A percentile compares a stretch with the other conserved stretches of the same genome.
Evolutionary conservation across 2,888 invertebrate species (phyloP).

Genomic region (Noctua janthina): DNA sequence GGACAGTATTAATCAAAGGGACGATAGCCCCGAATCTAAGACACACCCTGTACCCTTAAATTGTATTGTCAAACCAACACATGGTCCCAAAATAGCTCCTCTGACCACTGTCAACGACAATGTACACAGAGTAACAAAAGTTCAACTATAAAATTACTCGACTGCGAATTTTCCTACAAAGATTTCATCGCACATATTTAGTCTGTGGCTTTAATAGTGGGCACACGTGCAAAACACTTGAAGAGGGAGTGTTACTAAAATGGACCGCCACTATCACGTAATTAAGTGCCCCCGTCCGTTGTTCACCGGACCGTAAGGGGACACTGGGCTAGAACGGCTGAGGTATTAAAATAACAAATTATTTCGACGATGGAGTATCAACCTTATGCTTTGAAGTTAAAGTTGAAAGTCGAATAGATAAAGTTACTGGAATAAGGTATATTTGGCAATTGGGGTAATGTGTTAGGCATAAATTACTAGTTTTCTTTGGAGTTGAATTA

Average conservation of each 20-base stretch:
- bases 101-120: slow-evolving; percentile 40
- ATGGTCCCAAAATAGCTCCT: slow-evolving; percentile 71
- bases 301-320: slow-evolving; percentile 85
- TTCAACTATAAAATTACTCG: neutral
- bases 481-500: slow-evolving; percentile 86
- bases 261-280: slow-evolving; percentile 88
- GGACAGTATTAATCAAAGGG: slow-evolving; percentile 83
- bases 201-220: slow-evolving; percentile 65
- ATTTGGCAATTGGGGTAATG: slow-evolving; percentile 86
- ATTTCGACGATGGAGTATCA: slow-evolving; percentile 57
- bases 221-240: slow-evolving; percentile 73
- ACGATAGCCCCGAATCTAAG: slow-evolving; percentile 81
- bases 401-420: slow-evolving; percentile 52
- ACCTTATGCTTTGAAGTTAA: slow-evolving; percentile 60
- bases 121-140: slow-evolving; percentile 46
- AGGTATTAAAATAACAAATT: slow-evolving; percentile 80
- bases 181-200: slow-evolving; percentile 41
- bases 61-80: slow-evolving; percentile 85
- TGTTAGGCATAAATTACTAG: slow-evolving; percentile 86
- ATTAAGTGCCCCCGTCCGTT: slow-evolving; percentile 86
- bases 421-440: slow-evolving; percentile 69
- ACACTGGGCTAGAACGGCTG: slow-evolving; percentile 79
- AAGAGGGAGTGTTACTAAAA: slow-evolving; percentile 80
- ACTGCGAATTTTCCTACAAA: slow-evolving; percentile 25
- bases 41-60: slow-evolving; percentile 79